A percentile compares a stretch with the other conserved stretches of the same genome.
phyloP scores from a whole-genome alignment of 2,888 invertebrate genomes.

The Tortrix viridana region DNA sequence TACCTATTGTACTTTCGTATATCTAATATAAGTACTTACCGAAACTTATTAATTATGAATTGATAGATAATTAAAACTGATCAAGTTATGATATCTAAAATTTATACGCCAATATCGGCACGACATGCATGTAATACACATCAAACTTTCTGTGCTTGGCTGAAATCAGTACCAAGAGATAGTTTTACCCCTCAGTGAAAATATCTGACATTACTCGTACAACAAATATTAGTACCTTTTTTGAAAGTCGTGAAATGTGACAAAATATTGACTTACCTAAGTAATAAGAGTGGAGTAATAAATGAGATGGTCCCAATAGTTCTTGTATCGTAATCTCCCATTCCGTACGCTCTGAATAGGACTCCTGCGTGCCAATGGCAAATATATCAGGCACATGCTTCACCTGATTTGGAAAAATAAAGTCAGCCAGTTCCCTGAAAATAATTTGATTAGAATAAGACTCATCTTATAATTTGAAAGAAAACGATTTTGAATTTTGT shows the following conservation, averaged over 20 bases:
- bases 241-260: background rate
- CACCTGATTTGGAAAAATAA: constrained; percentile 93
- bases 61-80: too few relatives aligned
- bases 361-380: constrained; percentile 97
- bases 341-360: constrained; percentile 92
- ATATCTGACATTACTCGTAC: too few relatives aligned
- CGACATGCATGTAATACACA: too few relatives aligned
- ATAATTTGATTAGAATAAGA: constrained; percentile 5
- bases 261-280: constrained; percentile 82
- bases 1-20: background rate
- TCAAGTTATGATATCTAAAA: too few relatives aligned
- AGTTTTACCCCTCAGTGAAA: too few relatives aligned
- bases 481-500: background rate
- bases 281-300: constrained; percentile 93
- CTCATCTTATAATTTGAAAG: background rate
- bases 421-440: constrained; percentile 92
- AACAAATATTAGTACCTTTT: too few relatives aligned
- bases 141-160: too few relatives aligned
- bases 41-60: too few relatives aligned
- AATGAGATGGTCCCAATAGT: constrained; percentile 96
- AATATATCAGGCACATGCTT: constrained; percentile 95
- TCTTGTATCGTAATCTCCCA: constrained; percentile 97
- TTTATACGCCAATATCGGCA: too few relatives aligned
- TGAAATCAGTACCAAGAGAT: too few relatives aligned
- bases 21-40: too few relatives aligned